Evolutionary conservation across 2,888 invertebrate species (phyloP), one percentile per base, ranked within the genome.

Genomic region (Apantesis nais): DNA sequence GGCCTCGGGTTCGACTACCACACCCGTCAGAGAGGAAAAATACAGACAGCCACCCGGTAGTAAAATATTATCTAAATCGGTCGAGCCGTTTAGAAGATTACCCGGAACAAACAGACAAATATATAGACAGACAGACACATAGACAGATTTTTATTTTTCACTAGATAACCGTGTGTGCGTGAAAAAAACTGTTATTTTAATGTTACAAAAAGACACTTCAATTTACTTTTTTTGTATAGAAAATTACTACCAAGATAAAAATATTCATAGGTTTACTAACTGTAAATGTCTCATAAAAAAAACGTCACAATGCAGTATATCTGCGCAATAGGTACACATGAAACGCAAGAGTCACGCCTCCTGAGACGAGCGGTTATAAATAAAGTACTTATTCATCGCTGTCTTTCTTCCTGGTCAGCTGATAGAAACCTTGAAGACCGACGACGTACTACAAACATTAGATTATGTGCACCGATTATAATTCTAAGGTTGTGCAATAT

Each of bases 341-440:
- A 68, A 70, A 85, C 83, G 82, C 83, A 83, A 85, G 73, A 83
- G 85, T 80, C 85, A 84, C 85, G 85, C 88, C 88, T 80, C 79
- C 75, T 44, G 73, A 76, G 73, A 77, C 74, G 65, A 76, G 69
- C 66, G 39, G 76, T 83, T 88, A 88, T 84, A 86, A 88, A 88
- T 89, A 89, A 79, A 79, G 70, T 78, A 66, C 79, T 41, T 83
- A 84, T 88, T 86, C 87, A 88, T 84, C 79, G 85, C 83, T 80
- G 84, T 81, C 78, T 78, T 73, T 85, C 89, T 92, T 92, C 91
- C 92, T 89, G 86, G 84, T 91, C 86, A 86, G 84, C 83, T 88
- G 88, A 86, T 78, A 75, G 63, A 76, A 82, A 80, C 89, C 89
- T 90, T 90, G 89, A 71, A 71, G 69, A 78, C 79, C 75, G 72